These are phyloP conservation scores for Oscheius sp. DNA, from an alignment of 2,888 invertebrate species.

Conservation along the genomic window DNA sequence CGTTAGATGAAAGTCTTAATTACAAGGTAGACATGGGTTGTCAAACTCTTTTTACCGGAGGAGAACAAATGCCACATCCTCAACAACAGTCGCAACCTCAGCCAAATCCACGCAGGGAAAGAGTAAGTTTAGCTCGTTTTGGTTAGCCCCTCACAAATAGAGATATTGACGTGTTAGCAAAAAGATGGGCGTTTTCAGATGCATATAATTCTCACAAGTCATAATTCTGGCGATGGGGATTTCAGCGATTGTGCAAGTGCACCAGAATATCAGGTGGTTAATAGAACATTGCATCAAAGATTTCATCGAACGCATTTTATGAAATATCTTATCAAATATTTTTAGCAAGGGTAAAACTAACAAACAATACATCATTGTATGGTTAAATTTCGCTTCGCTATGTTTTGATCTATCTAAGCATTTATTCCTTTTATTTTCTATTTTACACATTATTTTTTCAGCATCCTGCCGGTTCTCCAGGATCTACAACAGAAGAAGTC, in stretches of 20 bases:
- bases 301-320: no score
- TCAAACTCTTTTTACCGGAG: constrained; percentile 30
- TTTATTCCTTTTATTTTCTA: no score
- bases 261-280: constrained; percentile 4
- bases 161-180: neutral
- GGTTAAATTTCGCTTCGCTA: no score
- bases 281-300: neutral
- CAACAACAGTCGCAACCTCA: constrained; percentile 10
- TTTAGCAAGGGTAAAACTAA: no score
- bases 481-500: neutral
- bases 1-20: constrained; percentile 10
- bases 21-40: constrained; percentile 21
- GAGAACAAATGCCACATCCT: neutral
- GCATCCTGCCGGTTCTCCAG: neutral
- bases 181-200: neutral
- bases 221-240: neutral
- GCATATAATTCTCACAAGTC: neutral
- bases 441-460: neutral
- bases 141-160: no score
- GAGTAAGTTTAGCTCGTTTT: constrained; percentile 14
- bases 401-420: no score
- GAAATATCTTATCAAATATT: no score
- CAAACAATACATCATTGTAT: no score
- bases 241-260: neutral
- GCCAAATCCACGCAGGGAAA: constrained; percentile 32